Base-by-base conservation (phyloP, 2,113 vertebrate genomes). In the Arenaria interpres region DNA sequence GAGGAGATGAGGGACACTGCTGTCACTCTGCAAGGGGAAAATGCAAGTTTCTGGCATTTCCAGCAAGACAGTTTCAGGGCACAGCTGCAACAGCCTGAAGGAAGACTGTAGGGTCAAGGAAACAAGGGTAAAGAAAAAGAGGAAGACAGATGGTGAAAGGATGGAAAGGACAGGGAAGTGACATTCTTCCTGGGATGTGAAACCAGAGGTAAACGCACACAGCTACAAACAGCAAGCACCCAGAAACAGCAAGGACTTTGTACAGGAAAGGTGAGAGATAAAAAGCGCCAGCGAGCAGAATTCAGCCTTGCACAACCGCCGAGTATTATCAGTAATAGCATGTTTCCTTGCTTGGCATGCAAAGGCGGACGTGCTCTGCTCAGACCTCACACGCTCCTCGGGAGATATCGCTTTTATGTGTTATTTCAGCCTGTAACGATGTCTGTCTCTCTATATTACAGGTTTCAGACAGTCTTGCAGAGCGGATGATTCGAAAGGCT, bases 221-320 rank as follows among this genome's bases (percentile, higher is more conserved):
- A 85, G 74, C 46, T 80, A 77, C 77, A 66, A 88, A 62, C 14
- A 94, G 79, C n/a, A 93, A 71, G 22, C 7, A 50, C 77, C 17
- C 69, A 93, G 73, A 85, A 91, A 63, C 37, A 66, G 85, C 62
- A 78, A 87, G 86, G 85, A 87, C 95, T 77, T 63, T 74, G 74
- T 62, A 83, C 89, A 95, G 94, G 94, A 96, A 95, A 95, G 46
- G 63, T 85, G 89, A 73, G 50, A 95, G 92, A 97, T 43, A 92
- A 92, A 83, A 89, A 91, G 66, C 30, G 66, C 32, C 59, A 91
- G 66, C 1, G 2, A 93, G 84, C 85, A 93, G 80, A 91, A 80
- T n/a, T 87, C 84, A 88, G 59, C 77, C 78, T 79, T 74, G 74
- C 71, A 88, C 45, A 43, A 46, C 43, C 41, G 48, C 20, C 0